These are phyloP conservation scores for Polydesmus complanatus DNA, from an alignment of 2,888 invertebrate genomes.

Conservation along the genomic window DNA sequence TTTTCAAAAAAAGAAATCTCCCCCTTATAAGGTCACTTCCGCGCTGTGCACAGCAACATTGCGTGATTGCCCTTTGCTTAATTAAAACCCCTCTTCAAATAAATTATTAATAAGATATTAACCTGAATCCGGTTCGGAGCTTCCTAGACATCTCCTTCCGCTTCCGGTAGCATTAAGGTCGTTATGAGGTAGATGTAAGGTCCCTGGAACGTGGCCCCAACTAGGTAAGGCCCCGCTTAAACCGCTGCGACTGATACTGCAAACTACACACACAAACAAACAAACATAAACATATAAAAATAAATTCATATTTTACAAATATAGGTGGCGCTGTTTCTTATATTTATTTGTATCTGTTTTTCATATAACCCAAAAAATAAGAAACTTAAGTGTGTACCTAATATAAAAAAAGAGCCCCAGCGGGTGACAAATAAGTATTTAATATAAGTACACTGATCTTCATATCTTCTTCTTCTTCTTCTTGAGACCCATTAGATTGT, in stretches of 20 bases:
- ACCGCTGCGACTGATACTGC: slow-evolving; percentile 1
- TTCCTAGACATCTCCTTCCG: slow-evolving; percentile 8
- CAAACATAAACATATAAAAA: neutral
- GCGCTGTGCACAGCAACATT: no score
- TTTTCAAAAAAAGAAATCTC: no score
- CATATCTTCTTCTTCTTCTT: neutral
- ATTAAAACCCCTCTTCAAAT: no score
- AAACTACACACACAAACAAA: neutral
- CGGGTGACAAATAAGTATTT: neutral
- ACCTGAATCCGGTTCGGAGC: slow-evolving; percentile 15
- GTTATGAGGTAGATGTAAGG: slow-evolving; percentile 7
- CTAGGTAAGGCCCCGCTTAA: slow-evolving; percentile 7
- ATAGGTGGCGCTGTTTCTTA: neutral
- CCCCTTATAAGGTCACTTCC: no score
- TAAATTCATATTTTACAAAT: neutral
- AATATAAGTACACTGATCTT: neutral
- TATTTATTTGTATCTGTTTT: no score
- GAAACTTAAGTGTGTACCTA: neutral
- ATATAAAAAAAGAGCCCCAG: neutral
- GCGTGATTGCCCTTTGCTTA: no score
- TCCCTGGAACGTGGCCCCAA: slow-evolving; percentile 10
- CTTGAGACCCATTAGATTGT: no score
- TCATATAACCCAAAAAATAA: no score
- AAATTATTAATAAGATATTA: no score
- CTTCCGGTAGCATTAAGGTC: slow-evolving; percentile 4